A percentile compares a stretch with the other conserved stretches of the same genome.
These are phyloP conservation scores for Pollenia labialis DNA, from an alignment of 2,888 invertebrate species.

Conservation along the genomic window DNA sequence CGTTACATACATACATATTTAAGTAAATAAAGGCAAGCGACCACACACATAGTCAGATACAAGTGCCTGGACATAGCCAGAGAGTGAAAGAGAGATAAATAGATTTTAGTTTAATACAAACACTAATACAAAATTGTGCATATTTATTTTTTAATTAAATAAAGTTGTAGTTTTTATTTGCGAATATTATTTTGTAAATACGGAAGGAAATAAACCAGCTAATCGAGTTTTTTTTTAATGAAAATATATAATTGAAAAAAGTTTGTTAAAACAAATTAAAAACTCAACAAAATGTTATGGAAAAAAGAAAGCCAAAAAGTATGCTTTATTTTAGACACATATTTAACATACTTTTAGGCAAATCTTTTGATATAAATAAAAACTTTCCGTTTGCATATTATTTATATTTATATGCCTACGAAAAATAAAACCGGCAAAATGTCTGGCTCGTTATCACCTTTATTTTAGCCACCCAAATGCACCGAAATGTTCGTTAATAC, in stretches of 20 bases:
- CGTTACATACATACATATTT: neutral
- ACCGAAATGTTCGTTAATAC: neutral
- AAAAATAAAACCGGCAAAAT: conserved; percentile 13
- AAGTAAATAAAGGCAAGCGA: neutral
- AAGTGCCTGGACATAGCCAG: neutral
- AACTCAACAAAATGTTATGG: neutral
- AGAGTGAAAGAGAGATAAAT: conserved; percentile 16
- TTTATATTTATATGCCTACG: conserved; percentile 1
- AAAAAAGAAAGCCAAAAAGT: too few relatives aligned
- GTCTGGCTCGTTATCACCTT: neutral
- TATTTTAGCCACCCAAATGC: neutral
- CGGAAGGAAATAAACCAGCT: conserved; percentile 48
- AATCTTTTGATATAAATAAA: neutral
- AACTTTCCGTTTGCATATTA: neutral
- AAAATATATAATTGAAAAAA: neutral
- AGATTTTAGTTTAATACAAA: conserved; percentile 41
- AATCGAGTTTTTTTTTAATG: conserved; percentile 6
- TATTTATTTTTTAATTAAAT: conserved; percentile 60
- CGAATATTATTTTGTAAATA: conserved; percentile 24
- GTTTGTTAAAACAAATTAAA: conserved; percentile 4
- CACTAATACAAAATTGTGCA: conserved; percentile 26
- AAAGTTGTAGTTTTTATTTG: conserved; percentile 1
- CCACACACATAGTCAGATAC: neutral
- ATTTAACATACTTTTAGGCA: conserved; percentile 33
- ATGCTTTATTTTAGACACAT: neutral